Conservation (phyloP, 2,113 vertebrate genomes). For the Taxidea taxus region DNA sequence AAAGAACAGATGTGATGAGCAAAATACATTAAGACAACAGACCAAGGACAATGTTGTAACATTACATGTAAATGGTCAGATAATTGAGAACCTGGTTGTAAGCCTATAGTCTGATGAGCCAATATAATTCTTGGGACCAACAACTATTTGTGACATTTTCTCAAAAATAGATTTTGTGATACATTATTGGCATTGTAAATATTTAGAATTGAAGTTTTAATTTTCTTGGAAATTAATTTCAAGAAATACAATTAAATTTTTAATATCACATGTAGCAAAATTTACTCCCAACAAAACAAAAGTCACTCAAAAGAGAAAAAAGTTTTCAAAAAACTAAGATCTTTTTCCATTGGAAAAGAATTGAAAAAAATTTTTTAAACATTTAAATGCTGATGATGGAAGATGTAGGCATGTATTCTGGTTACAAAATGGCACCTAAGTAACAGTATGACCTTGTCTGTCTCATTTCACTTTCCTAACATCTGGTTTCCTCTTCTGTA, state of each 20-base stretch:
- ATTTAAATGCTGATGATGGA: background rate
- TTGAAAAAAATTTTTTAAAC: background rate
- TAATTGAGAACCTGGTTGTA: background rate
- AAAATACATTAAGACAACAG: background rate
- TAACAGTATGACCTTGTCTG: conserved; percentile 43
- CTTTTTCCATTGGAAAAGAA: background rate
- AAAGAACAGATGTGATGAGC: background rate
- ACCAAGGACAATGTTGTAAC: background rate
- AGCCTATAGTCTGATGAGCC: background rate
- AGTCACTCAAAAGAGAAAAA: background rate
- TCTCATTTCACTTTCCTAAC: conserved; percentile 46
- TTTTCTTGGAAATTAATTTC: background rate
- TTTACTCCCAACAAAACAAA: background rate
- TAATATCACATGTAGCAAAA: background rate
- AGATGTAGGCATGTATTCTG: background rate
- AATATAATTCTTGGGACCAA: background rate
- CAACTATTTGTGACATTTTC: background rate
- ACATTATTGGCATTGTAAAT: background rate
- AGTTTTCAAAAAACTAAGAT: background rate
- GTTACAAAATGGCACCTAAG: background rate
- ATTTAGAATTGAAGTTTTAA: background rate
- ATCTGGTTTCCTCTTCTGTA: conserved; percentile 7
- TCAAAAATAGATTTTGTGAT: background rate
- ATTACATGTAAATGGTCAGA: background rate
- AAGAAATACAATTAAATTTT: background rate